Base-by-base conservation (phyloP, 2,797 vertebrate genomes). In the Crax fasciolata region DNA sequence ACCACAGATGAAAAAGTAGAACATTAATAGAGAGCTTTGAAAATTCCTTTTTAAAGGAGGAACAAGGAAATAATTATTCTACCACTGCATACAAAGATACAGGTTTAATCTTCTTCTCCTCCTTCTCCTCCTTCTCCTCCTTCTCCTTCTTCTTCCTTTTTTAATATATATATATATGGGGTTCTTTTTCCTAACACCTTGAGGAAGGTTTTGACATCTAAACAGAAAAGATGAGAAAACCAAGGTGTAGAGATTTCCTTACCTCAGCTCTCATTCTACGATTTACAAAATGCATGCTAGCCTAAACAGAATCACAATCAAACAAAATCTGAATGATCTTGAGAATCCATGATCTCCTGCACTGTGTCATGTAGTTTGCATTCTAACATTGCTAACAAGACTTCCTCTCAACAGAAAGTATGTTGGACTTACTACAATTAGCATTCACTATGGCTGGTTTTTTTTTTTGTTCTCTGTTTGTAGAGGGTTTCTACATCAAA, bases 21-120 rank as follows among this genome's bases (percentile, higher is more conserved):
- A 68, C 12, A 9, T 61, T 80, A 91, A 13, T 30, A 14, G 28
- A 52, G 25, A 87, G 25, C 17, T 87, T 54, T 74, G 44, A 73
- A 87, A 81, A 20, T 32, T 76, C 3, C 32, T 75, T 49, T 80
- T 30, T 61, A 87, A 90, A 78, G 24, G 18, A 78, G 41, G 38
- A 93, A 86, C 17, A 84, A 79, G 84, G 20, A 75, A 79, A 74
- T 68, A 93, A 84, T 79, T 87, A 82, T 70, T 93, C 16, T 74
- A 12, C 14, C 2, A 44, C 24, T 44, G 10, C 23, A 39, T 75
- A 48, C 16, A 49, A 75, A 30, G 16, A 18, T 63, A 71, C 43
- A 17, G 24, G 6, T 80, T 82, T 84, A 5, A 62, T 54, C 2
- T 8, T 72, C 35, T 35, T 35, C 35, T 35, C 8, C 35, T 35